Evolutionary conservation across 2,797 vertebrate species (phyloP), one percentile per base, ranked within the genome.

Genomic region (Vipera ursinii): DNA sequence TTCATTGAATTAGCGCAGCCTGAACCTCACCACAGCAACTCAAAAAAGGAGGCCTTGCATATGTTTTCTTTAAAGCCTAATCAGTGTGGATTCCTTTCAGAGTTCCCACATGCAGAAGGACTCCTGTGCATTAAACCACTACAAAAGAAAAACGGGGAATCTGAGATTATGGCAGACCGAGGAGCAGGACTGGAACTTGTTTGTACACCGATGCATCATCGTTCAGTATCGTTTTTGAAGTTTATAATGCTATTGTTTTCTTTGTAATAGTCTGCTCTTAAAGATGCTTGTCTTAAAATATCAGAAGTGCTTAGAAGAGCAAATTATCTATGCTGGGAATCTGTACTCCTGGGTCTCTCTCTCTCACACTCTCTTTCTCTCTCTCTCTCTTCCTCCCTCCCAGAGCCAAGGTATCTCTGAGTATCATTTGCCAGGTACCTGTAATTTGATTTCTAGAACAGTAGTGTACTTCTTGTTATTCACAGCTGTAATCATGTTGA

Each of bases 401-500:
- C 59, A 1, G 5, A 92, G n/a, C 3, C 14, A 69, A 93, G 91
- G 7, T 44, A 26, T 93, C 22, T 56, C 28, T 9, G 44, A 94
- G 10, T 1, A 56, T n/a, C 12, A 90, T 93, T 93, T 86, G 86
- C 78, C 12, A 87, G 89, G 78, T 89, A 95, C 90, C 90, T 95
- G 90, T 20, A 97, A 90, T 73, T 87, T 61, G 26, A 26, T 94
- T 97, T 93, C 95, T 92, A 93, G 95, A 95, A 90, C 88, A 95
- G 95, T 91, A 96, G 94, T 93, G n/a, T 57, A 89, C 78, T 92
- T 89, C 94, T 96, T 86, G 94, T 94, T 95, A 93, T 91, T 95
- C 89, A 0, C 94, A 93, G 91, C 92, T 96, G 92, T 94, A 96
- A 96, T 87, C 44, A 15, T 26, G 94, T 96, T 96, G 94, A 96